phyloP scores from a whole-genome alignment of 2,888 invertebrate genomes.

The Drosophila greeni region DNA sequence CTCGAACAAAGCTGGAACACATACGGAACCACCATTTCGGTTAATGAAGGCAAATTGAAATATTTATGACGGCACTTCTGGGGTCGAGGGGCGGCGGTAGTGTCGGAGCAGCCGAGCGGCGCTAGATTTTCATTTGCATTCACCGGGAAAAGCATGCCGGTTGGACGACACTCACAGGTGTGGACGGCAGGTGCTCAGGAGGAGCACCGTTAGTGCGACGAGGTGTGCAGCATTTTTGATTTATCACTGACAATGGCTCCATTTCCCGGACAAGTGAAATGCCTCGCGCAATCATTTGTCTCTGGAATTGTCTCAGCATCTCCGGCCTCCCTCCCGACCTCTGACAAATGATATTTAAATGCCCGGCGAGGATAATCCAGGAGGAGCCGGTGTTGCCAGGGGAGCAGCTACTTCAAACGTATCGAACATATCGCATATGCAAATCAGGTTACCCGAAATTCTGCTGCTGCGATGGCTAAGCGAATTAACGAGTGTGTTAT shows the following conservation, averaged over 20 bases:
- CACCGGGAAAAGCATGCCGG: neutral
- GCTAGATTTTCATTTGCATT: constrained; percentile 61
- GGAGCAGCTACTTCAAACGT: constrained; percentile 55
- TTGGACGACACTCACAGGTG: constrained; percentile 21
- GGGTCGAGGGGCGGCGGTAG: constrained; percentile 18
- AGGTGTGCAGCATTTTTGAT: constrained; percentile 62
- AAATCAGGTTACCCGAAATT: constrained; percentile 54
- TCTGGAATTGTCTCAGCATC: constrained; percentile 39
- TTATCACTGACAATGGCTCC: constrained; percentile 55
- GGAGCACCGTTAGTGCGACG: constrained; percentile 10
- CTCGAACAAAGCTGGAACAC: constrained; percentile 13
- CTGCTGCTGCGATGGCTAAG: constrained; percentile 43
- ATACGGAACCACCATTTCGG: constrained; percentile 24
- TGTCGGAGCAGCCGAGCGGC: constrained; percentile 30
- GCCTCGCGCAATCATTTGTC: constrained; percentile 59
- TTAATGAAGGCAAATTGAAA: constrained; percentile 67
- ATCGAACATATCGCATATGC: constrained; percentile 53
- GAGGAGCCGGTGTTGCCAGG: constrained; percentile 12
- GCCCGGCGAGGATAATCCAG: constrained; percentile 1
- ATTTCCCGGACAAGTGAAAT: constrained; percentile 24
- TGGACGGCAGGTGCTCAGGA: constrained; percentile 48
- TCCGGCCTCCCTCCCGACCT: neutral
- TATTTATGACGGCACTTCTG: constrained; percentile 69
- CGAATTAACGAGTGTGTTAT: constrained; percentile 68
- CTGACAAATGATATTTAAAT: constrained; percentile 67